Base-by-base conservation (phyloP, 37 sponge, comb jelly and placozoan species). In the Petrosia ficiformis region DNA sequence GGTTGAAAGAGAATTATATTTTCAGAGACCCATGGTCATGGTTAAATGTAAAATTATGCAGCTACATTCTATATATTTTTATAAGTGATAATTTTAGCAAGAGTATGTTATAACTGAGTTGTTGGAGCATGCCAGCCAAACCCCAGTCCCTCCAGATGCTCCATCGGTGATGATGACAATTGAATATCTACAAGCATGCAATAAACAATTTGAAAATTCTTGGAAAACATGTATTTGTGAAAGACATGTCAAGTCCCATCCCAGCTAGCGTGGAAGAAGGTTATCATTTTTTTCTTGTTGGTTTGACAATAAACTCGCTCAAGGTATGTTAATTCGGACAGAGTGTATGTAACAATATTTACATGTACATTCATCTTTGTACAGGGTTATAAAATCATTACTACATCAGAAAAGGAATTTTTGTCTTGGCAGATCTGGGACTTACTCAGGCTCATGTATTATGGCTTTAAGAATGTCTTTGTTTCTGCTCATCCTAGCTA, bases 371-470 rank as follows among this genome's bases (percentile, higher is more conserved):
- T 16, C 57, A 16, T 22, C 57, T 54, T 21, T 10, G n/a, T 29
- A 31, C 29, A 48, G 54, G 54, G 10, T 24, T 48, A 48, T 48
- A 19, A 10, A 10, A 48, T 48, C 10, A 48, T 16, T 48, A 16
- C 10, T 8, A 64, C 33, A 25, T 25, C 66, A 31, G 19, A 29
- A 64, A 3, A 31, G 3, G 25, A 4, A 6, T 72, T 72, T 48
- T 25, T 72, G 56, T 37, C 73, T 22, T 72, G 73, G 73, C 73
- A 72, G 54, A 72, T 56, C 26, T 72, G 73, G 73, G 73, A 72
- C 57, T 48, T 72, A 19, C 4, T 72, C 33, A 72, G 44, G 32
- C 42, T 72, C 48, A 48, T 72, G 56, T 52, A n/a, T 5, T 72
- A 72, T 72, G 73, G 73, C 5, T 72, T 72, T 25, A 37, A 10